Evolutionary conservation across 2,888 invertebrate species (phyloP).

Genomic region (Plutella xylostella): DNA sequence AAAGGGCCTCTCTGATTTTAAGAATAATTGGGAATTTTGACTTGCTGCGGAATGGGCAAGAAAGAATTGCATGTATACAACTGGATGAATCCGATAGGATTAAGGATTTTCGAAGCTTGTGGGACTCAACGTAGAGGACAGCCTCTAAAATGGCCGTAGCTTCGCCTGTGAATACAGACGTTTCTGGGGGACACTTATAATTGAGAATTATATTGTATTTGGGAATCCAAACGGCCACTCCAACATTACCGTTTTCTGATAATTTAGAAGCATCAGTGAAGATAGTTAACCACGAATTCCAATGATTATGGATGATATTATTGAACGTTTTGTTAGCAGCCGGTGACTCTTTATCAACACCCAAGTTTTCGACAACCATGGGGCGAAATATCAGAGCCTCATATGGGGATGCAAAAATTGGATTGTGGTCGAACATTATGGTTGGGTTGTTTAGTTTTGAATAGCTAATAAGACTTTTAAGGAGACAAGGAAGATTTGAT

Average conservation of each 20-base stretch:
- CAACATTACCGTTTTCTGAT: neutral
- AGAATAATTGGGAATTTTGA: neutral
- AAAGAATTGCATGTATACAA: slow-evolving; percentile 1
- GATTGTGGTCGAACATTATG: no score
- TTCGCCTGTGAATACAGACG: slow-evolving; percentile 1
- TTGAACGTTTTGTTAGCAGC: no score
- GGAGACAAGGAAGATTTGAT: no score
- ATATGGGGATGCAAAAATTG: no score
- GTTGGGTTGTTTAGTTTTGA: no score
- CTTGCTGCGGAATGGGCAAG: neutral
- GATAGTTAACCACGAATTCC: no score
- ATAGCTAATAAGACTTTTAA: no score
- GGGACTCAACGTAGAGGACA: neutral
- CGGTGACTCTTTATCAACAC: no score
- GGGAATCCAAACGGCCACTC: neutral
- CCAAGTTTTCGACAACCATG: no score
- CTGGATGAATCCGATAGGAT: slow-evolving; percentile 2
- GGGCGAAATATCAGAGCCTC: no score
- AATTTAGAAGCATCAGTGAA: neutral
- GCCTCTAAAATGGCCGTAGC: neutral
- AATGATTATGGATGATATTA: no score
- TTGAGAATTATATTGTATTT: neutral
- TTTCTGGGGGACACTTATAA: neutral
- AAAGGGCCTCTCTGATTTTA: neutral
- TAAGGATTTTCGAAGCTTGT: neutral